Evolutionary conservation across 2,797 vertebrate genomes (phyloP), one percentile per base, ranked within the genome.

Genomic region (Falco concolor): DNA sequence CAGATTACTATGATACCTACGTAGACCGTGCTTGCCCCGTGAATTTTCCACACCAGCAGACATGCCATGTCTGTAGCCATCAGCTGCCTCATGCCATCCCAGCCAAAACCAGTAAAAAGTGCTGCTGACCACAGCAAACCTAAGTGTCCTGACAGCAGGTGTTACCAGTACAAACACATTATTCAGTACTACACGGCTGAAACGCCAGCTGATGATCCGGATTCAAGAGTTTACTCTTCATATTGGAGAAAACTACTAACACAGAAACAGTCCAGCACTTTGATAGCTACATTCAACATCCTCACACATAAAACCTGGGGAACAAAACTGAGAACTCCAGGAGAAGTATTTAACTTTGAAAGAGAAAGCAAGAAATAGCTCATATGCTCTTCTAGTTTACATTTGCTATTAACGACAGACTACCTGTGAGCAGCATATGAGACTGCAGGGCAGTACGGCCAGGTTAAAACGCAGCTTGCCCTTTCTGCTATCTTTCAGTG

Each of bases 61-160:
- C 61, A 32, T 59, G 40, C 25, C 30, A 8, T 12, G 5, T 80
- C 38, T 7, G 4, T 10, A 84, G 57, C 61, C 34, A 60, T 68
- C 78, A 67, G 23, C 49, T 63, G 20, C 27, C 32, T 82, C 36
- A 7, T 21, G 30, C 47, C n/a, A 52, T 12, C 23, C 32, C 57
- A 72, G 72, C 53, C 32, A 93, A 64, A 87, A 90, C 10, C 52
- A 77, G 40, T 47, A 24, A 36, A 75, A 54, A 49, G 45, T 56
- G 30, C 9, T 14, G 4, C 2, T 65, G 50, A 42, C 56, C 17
- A 65, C 27, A 34, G 50, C 28, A 34, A 75, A 13, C 0, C 0
- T 15, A 61, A 34, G 38, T 47, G 32, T 40, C 30, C 45, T 38
- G 23, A 30, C 5, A 68, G 30, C 27, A 42, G n/a, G 5, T 40